Evolutionary conservation across 2,888 invertebrate genomes (phyloP).

Genomic region (Zygogramma bicolorata): DNA sequence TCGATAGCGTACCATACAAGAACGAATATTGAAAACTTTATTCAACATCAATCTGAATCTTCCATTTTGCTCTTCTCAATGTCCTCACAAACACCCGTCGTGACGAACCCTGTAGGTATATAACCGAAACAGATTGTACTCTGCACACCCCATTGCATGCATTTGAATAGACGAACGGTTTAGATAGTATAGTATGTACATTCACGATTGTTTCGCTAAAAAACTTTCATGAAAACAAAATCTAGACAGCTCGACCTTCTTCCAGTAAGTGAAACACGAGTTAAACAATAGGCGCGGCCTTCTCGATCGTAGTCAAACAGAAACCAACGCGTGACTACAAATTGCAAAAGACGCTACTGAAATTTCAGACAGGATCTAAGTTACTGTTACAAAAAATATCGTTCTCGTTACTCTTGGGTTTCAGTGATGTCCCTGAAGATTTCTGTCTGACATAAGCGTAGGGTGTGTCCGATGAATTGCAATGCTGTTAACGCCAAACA

Average conservation of each 20-base stretch:
- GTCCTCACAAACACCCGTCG: too few species aligned
- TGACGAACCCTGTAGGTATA: too few species aligned
- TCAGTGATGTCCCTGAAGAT: conserved; percentile 13
- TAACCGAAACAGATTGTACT: neutral
- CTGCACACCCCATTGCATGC: neutral
- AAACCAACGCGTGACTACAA: conserved; percentile 41
- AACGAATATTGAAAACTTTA: too few species aligned
- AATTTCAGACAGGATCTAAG: conserved; percentile 21
- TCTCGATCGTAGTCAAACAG: conserved; percentile 33
- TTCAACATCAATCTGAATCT: too few species aligned
- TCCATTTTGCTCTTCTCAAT: too few species aligned
- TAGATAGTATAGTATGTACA: conserved; percentile 23
- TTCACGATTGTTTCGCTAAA: conserved; percentile 30
- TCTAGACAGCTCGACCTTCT: conserved; percentile 35
- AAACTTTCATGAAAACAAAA: conserved; percentile 34
- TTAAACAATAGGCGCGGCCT: conserved; percentile 48
- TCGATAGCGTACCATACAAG: too few species aligned
- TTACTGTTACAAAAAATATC: conserved; percentile 17
- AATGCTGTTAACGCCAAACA: neutral
- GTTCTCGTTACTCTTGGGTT: neutral
- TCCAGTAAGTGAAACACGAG: conserved; percentile 35
- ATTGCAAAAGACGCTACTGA: conserved; percentile 40
- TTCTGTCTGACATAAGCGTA: conserved; percentile 8
- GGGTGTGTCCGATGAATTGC: neutral
- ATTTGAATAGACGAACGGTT: conserved; percentile 7